Evolutionary conservation across 2,113 vertebrate genomes (phyloP), one percentile per base, ranked within the genome.

Genomic region (Irena cyanogastra): DNA sequence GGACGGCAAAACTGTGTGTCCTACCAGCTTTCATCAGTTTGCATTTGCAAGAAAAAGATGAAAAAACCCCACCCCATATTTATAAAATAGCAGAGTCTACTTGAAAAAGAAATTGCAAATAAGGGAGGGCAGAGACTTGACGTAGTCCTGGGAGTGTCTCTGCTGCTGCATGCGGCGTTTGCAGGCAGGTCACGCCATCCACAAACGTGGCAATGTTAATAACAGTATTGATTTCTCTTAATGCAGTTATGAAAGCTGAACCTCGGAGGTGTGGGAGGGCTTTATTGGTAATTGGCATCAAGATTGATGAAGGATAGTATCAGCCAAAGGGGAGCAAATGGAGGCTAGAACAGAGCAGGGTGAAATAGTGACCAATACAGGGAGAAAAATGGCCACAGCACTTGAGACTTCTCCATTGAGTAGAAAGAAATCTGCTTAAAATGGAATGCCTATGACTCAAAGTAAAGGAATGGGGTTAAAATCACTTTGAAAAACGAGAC

Each of bases 231-330:
- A 95, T 94, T 95, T 83, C 45, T 65, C 90, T 82, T 93, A 94
- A 83, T 90, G 87, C 79, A 61, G 63, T 65, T 94, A 74, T 70
- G 85, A 77, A 93, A 95, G 75, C 70, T 93, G 82, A 89, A 87
- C 87, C 92, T 86, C 20, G 9, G 79, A 91, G 87, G 63, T 90
- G 79, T 87, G 59, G 87, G 75, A 88, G 59, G 47, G 44, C 47
- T 52, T n/a, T 69, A 21, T 19, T 8, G 4, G 20, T 83, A 74
- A 61, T 47, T 31, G 24, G 19, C 79, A 44, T 35, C 0, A 2
- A 72, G 63, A 45, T 2, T 76, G 66, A 79, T 77, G 24, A 54
- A 90, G 63, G n/a, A 9, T 45, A 24, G 9, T 72, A 54, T 74
- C 68, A 63, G 24, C 72, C 60, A 37, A 80, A 70, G 83, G 47